Conservation (phyloP, 2,797 vertebrate genomes). For the Antrozous pallidus region DNA sequence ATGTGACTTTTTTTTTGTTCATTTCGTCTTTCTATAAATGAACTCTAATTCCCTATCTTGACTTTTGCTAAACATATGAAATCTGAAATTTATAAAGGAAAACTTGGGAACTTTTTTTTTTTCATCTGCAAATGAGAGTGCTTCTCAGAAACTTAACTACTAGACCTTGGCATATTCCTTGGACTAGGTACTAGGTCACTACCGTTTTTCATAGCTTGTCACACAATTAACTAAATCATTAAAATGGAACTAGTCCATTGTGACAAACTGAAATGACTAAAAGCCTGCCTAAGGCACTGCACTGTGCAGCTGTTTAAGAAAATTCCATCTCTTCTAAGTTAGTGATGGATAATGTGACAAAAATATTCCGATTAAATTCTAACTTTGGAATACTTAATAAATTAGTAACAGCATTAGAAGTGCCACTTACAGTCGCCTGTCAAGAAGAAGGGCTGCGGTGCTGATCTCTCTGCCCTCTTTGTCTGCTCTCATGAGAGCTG, state of each 20-base stretch:
- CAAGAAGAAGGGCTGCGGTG: slow-evolving; percentile 31
- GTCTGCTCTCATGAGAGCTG: slow-evolving; percentile 2
- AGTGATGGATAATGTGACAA: slow-evolving; percentile 71
- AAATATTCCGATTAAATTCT: slow-evolving; percentile 71
- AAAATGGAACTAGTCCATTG: slow-evolving; percentile 67
- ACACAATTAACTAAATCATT: slow-evolving; percentile 73
- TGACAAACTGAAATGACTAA: slow-evolving; percentile 73
- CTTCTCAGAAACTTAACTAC: not conserved
- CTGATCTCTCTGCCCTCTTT: slow-evolving; percentile 51
- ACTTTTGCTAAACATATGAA: slow-evolving; percentile 41
- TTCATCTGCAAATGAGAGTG: not conserved
- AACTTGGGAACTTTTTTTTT: not conserved
- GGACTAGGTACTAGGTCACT: slow-evolving; percentile 53
- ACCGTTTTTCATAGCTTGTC: slow-evolving; percentile 64
- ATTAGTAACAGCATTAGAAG: slow-evolving; percentile 67
- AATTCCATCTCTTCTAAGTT: slow-evolving; percentile 68
- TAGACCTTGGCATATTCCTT: slow-evolving; percentile 26
- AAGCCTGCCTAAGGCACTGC: slow-evolving; percentile 59
- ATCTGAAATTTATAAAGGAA: slow-evolving; percentile 39
- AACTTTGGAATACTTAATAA: slow-evolving; percentile 77
- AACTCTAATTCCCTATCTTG: not conserved
- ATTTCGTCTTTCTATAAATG: slow-evolving; percentile 32
- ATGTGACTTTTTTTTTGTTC: slow-evolving; percentile 31
- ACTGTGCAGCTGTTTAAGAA: slow-evolving; percentile 47
- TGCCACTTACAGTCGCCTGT: slow-evolving; percentile 59